phyloP scores from a whole-genome alignment of 2,797 vertebrate species.

The Onychomys arenicola region DNA sequence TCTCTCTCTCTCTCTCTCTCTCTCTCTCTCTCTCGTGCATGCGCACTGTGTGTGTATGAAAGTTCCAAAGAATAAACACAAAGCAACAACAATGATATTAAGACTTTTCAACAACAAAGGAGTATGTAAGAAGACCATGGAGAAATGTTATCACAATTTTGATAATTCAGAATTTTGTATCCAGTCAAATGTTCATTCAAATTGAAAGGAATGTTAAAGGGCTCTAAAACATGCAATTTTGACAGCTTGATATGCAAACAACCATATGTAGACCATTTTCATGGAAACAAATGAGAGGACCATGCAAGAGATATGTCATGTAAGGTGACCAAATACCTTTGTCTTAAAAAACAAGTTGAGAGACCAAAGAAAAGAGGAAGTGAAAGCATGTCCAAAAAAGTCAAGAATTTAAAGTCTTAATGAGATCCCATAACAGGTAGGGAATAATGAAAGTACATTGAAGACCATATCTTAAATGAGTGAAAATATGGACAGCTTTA shows the following conservation, averaged over 20 bases:
- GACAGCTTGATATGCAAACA: constrained; percentile 5
- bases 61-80: background rate
- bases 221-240: background rate
- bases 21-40: no score
- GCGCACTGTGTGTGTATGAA: background rate
- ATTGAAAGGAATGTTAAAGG: background rate
- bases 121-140: background rate
- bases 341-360: background rate
- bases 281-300: background rate
- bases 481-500: constrained; percentile 4
- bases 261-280: background rate
- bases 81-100: background rate
- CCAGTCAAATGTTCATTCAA: constrained; percentile 19
- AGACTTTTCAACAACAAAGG: background rate
- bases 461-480: background rate
- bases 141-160: background rate
- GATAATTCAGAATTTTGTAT: background rate
- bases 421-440: background rate
- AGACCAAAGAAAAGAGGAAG: constrained; percentile 28
- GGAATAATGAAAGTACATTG: background rate
- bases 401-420: background rate
- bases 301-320: background rate
- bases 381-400: background rate
- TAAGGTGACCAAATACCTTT: background rate
- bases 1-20: no score